Conservation (phyloP, 2,888 invertebrate species). For the Xanthorhoe designata region DNA sequence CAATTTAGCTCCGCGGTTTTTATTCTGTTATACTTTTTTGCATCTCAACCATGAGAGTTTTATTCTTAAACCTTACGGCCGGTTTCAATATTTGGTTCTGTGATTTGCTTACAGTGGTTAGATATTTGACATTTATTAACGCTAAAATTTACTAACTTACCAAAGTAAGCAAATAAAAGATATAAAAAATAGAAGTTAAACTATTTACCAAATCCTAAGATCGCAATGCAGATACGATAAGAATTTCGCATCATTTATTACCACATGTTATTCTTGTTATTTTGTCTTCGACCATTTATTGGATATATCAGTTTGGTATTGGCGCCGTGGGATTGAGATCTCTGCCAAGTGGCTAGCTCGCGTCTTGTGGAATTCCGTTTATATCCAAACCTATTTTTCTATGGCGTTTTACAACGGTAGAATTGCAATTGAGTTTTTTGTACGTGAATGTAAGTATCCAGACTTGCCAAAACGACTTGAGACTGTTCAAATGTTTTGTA, state of each 20-base stretch:
- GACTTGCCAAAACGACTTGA: too few species aligned
- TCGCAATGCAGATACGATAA: slow-evolving; percentile 16
- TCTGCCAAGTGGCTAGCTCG: slow-evolving; percentile 17
- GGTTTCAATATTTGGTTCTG: too few species aligned
- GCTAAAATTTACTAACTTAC: too few species aligned
- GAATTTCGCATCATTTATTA: slow-evolving; percentile 12
- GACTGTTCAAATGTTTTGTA: neutral
- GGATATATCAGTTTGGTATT: slow-evolving; percentile 22
- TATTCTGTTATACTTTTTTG: too few species aligned
- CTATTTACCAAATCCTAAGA: neutral
- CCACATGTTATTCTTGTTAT: slow-evolving; percentile 17
- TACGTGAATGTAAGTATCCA: too few species aligned
- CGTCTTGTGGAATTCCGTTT: slow-evolving; percentile 13
- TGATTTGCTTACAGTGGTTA: too few species aligned
- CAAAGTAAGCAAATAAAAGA: too few species aligned
- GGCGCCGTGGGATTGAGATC: slow-evolving; percentile 11
- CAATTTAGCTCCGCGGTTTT: too few species aligned
- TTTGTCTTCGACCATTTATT: slow-evolving; percentile 25
- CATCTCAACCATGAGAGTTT: too few species aligned
- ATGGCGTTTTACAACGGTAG: neutral
- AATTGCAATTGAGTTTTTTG: neutral
- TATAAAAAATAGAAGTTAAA: neutral
- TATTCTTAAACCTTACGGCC: too few species aligned
- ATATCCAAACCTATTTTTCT: neutral
- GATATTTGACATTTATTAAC: too few species aligned